Evolutionary conservation across 2,888 invertebrate species (phyloP).

Genomic region (Agriopis marginaria): DNA sequence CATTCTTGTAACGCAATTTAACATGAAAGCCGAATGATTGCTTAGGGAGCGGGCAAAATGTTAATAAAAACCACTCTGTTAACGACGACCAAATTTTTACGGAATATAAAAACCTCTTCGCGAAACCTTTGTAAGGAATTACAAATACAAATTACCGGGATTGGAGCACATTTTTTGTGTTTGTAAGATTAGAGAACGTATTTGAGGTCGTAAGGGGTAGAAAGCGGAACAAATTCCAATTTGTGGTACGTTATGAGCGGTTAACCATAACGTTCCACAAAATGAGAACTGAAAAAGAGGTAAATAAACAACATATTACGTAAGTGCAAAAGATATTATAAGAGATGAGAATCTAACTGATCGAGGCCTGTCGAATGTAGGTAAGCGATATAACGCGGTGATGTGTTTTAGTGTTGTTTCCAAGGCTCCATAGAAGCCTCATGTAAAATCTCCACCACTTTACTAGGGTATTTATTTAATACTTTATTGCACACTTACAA

Average conservation of each 20-base stretch:
- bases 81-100: constrained; percentile 40
- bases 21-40: constrained; percentile 56
- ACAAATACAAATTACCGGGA: constrained; percentile 44
- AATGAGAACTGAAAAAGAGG: constrained; percentile 2
- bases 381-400: too few relatives aligned
- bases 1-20: constrained; percentile 55
- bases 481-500: too few relatives aligned
- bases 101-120: constrained; percentile 38
- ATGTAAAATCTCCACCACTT: too few relatives aligned
- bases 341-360: too few relatives aligned
- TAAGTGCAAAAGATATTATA: too few relatives aligned
- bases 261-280: background rate
- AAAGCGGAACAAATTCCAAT: constrained; percentile 29
- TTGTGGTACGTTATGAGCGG: constrained; percentile 32
- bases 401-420: too few relatives aligned
- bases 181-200: constrained; percentile 35
- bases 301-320: too few relatives aligned
- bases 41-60: constrained; percentile 46
- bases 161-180: constrained; percentile 36
- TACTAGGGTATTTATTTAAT: too few relatives aligned
- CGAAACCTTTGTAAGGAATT: constrained; percentile 39
- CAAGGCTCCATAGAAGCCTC: too few relatives aligned
- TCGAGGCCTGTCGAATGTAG: too few relatives aligned
- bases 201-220: constrained; percentile 28
- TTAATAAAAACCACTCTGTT: constrained; percentile 49